Percentiles rank a stretch among this genome's conserved stretches.
Conservation (phyloP, 2,113 vertebrate genomes). For the Oceanites oceanicus region DNA sequence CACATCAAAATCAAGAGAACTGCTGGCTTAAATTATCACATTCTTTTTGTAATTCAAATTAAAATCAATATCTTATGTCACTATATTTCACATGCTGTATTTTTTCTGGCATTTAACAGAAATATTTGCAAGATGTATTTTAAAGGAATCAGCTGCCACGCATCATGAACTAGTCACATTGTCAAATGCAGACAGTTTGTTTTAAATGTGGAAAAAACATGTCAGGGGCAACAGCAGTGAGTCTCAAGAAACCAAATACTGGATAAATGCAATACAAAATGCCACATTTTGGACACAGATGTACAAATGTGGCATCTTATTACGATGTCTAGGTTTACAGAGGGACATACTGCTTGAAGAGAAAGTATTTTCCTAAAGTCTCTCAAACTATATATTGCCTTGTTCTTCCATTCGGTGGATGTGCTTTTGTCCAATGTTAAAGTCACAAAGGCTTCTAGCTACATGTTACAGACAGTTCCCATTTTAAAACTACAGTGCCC, state of each 20-base stretch:
- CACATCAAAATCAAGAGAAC: conserved; percentile 59
- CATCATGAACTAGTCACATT: background rate
- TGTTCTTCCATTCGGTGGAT: background rate
- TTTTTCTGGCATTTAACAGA: background rate
- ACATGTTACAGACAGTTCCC: conserved; percentile 77
- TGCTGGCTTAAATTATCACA: conserved; percentile 42
- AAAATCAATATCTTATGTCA: conserved; percentile 10
- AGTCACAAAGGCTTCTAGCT: conserved; percentile 75
- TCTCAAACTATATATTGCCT: background rate
- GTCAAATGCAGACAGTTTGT: background rate
- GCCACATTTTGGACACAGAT: background rate
- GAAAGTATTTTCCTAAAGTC: background rate
- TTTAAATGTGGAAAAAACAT: background rate
- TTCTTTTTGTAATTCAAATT: conserved; percentile 61
- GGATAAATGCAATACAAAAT: background rate
- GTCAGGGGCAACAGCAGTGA: background rate
- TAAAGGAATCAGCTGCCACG: background rate
- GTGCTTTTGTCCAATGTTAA: background rate
- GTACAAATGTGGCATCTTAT: background rate
- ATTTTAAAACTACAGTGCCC: conserved; percentile 79
- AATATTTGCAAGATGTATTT: conserved; percentile 1
- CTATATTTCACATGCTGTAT: background rate
- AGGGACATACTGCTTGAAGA: background rate
- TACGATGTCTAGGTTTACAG: background rate
- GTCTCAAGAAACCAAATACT: background rate